These are phyloP conservation scores for Tineola bisselliella DNA, from an alignment of 2,888 invertebrate species.

Conservation along the genomic window DNA sequence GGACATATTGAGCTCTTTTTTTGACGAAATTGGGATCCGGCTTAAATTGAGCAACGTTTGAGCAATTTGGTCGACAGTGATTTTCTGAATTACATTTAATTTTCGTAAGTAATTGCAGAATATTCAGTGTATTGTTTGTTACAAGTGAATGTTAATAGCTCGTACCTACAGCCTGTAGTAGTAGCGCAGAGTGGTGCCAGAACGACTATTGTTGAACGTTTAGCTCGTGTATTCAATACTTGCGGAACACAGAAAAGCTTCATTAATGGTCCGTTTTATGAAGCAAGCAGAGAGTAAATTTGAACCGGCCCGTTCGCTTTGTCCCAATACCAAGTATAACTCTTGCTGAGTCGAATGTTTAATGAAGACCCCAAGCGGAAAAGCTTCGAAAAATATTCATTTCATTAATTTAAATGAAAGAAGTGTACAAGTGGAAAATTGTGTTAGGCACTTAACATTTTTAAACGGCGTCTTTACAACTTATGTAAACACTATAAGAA, in stretches of 20 bases:
- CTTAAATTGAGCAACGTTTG: too few relatives aligned
- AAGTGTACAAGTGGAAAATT: neutral
- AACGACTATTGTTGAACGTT: neutral
- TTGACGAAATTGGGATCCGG: too few relatives aligned
- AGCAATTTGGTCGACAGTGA: too few relatives aligned
- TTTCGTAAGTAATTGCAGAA: neutral
- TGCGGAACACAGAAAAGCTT: constrained; percentile 3
- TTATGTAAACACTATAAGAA: too few relatives aligned
- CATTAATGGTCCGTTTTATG: constrained; percentile 9
- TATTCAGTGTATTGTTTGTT: neutral
- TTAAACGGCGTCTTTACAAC: neutral
- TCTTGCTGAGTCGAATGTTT: neutral
- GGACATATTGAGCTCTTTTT: too few relatives aligned
- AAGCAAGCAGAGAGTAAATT: constrained; percentile 6
- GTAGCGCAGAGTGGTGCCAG: neutral
- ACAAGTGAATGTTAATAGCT: neutral
- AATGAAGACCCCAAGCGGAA: neutral
- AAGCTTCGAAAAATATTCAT: neutral
- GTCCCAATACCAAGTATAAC: neutral
- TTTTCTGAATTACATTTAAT: too few relatives aligned
- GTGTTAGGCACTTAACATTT: neutral
- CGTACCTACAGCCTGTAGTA: too few relatives aligned
- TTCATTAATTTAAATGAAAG: neutral
- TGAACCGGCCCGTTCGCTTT: neutral
- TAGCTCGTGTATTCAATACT: constrained; percentile 4